Evolutionary conservation across 2,797 vertebrate genomes (phyloP), one percentile per base, ranked within the genome.

Genomic region (Protonibea diacanthus): DNA sequence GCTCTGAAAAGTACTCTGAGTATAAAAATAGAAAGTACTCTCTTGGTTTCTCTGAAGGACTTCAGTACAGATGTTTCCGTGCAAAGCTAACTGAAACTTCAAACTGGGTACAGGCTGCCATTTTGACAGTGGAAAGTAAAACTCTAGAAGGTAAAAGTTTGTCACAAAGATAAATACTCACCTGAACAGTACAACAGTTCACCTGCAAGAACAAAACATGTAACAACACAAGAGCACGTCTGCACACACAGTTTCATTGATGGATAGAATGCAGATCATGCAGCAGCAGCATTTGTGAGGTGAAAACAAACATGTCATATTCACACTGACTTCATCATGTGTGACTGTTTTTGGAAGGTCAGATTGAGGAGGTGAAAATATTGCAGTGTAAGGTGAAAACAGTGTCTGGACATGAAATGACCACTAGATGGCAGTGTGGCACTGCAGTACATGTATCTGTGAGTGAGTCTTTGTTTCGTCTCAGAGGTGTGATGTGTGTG

Each of bases 371-470:
- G 5, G 4, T 3, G 15, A 25, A 13, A 7, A 15, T 42, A 0
- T 25, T 65, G 29, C 27, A 63, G 27, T 20, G 42, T 20, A 51
- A 9, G 40, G 17, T 57, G 5, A 10, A 1, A 25, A 56, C 2
- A 12, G 14, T 65, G 56, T 55, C 29, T 42, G 1, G 17, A 57
- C 49, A 17, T 6, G 1, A 14, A 18, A 0, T 0, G 0, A 0
- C 76, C 94, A 93, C 86, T 59, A 95, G 94, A 92, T 89, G 92
- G 86, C 87, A 86, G 84, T 90, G 87, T 93, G 61, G 82, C 14
- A 80, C 80, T 86, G 59, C 38, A 48, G 3, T 12, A 49, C n/a
- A 18, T 18, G 3, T 3, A 17, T 9, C 53, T 60, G 3, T 4
- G 6, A 49, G 17, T 47, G 21, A 56, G 29, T 11, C 27, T 21